Conservation (phyloP, 2,113 vertebrate genomes). For the Rhagologus leucostigma region DNA sequence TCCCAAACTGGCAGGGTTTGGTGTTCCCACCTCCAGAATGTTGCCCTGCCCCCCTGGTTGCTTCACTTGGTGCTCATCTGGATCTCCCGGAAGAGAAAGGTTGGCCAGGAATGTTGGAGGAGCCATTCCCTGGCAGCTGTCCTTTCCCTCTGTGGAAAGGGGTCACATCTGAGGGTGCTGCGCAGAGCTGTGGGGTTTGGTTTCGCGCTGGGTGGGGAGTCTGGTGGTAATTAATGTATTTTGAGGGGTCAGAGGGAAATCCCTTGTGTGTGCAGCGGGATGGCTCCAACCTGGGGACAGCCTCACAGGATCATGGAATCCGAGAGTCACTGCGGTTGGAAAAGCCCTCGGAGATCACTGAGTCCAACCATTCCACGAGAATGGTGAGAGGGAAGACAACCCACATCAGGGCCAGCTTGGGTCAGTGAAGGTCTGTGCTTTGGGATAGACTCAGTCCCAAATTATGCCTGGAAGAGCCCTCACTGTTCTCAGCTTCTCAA, state of each 20-base stretch:
- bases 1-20: neutral
- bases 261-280: neutral
- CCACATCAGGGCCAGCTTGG: too few relatives aligned
- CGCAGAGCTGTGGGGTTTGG: neutral
- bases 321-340: neutral
- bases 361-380: neutral
- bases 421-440: neutral
- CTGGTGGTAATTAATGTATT: neutral
- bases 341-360: neutral
- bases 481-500: neutral
- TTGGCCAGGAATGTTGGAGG: slow-evolving; percentile 2
- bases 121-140: neutral
- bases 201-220: neutral
- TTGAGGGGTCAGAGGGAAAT: neutral
- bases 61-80: neutral
- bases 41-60: neutral
- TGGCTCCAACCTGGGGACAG: neutral
- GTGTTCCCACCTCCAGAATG: neutral
- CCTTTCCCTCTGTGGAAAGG: neutral
- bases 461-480: neutral
- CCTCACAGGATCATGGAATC: neutral
- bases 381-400: neutral
- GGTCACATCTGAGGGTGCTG: neutral
- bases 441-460: neutral
- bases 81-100: neutral